Evolutionary conservation across 2,797 vertebrate genomes (phyloP).

Genomic region (Coregonus sp.): DNA sequence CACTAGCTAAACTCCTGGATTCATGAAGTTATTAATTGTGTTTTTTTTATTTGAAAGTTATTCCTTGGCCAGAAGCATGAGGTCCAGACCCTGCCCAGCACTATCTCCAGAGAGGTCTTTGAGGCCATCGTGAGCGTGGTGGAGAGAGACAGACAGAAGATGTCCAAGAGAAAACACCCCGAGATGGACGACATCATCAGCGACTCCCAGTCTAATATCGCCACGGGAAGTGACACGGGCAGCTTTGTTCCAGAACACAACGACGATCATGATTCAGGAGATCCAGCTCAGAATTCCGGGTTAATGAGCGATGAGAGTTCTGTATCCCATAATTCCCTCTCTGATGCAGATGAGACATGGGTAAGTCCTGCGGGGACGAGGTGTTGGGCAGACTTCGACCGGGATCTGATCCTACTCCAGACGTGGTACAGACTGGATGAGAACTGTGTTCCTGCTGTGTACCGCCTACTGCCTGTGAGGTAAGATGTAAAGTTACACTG

Average conservation of each 20-base stretch:
- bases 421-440: conserved; percentile 67
- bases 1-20: not conserved
- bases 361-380: conserved; percentile 24
- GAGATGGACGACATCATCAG: conserved; percentile 33
- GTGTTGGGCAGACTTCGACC: conserved; percentile 51
- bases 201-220: conserved; percentile 33
- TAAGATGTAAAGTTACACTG: conserved; percentile 28
- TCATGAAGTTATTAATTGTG: not conserved
- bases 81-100: conserved; percentile 54
- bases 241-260: conserved; percentile 30
- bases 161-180: conserved; percentile 42
- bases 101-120: conserved; percentile 57
- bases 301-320: conserved; percentile 26
- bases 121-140: conserved; percentile 54
- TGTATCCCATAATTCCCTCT: conserved; percentile 27
- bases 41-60: conserved; percentile 46
- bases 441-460: conserved; percentile 64
- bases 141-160: conserved; percentile 44
- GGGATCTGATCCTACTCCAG: conserved; percentile 61
- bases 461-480: conserved; percentile 65
- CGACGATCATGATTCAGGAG: not conserved
- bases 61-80: conserved; percentile 69
- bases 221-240: conserved; percentile 11
- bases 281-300: conserved; percentile 18
- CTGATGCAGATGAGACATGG: conserved; percentile 38